Evolutionary conservation across 35 echinoderm and acorn worm species (phyloP).

Genomic region (Amphiura filiformis): DNA sequence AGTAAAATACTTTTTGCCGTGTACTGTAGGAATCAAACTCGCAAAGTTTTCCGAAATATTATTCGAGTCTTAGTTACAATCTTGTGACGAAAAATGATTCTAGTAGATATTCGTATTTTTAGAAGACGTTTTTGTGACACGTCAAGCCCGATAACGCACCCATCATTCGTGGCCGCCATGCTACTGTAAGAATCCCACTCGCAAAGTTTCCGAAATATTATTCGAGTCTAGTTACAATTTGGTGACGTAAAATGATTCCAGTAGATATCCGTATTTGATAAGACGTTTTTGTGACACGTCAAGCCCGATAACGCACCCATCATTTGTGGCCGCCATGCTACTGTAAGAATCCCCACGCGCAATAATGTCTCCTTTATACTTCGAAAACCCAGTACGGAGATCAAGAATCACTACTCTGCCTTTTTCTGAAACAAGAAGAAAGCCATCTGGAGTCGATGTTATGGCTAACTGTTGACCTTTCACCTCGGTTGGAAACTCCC

Average conservation of each 20-base stretch:
- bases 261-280: constrained; percentile 1
- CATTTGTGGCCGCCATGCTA: neutral
- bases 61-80: too few species aligned
- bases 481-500: neutral
- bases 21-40: too few species aligned
- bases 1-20: too few species aligned
- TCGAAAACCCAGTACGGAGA: neutral
- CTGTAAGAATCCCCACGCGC: neutral
- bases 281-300: neutral
- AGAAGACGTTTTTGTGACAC: too few species aligned
- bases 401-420: neutral
- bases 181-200: too few species aligned
- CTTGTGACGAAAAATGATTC: too few species aligned
- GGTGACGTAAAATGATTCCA: too few species aligned
- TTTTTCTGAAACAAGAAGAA: neutral
- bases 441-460: neutral
- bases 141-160: too few species aligned
- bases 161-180: too few species aligned
- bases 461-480: neutral
- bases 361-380: neutral
- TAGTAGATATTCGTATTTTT: neutral
- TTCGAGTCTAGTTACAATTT: too few species aligned
- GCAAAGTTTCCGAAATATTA: too few species aligned
- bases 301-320: neutral
- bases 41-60: too few species aligned